Evolutionary conservation across 92 coral and sea anemone species (phyloP).

Genomic region (Palythoa heliodiscus): DNA sequence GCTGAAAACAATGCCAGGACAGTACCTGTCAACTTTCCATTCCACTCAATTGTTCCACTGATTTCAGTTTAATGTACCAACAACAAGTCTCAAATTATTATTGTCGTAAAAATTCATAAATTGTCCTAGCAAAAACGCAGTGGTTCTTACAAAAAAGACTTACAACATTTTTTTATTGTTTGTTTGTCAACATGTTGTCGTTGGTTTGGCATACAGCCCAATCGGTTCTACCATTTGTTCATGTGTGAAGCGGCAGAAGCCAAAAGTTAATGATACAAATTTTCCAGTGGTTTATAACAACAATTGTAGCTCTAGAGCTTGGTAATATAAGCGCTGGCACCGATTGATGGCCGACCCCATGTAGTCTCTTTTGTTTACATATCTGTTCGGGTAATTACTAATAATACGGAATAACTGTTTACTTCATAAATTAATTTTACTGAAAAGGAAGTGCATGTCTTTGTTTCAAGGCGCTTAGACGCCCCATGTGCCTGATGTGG

Average conservation of each 20-base stretch:
- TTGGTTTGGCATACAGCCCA: background rate
- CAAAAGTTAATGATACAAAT: background rate
- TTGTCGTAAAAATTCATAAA: no score
- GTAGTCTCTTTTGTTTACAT: background rate
- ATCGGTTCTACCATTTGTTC: background rate
- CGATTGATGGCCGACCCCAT: background rate
- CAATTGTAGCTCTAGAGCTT: background rate
- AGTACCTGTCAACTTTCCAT: no score
- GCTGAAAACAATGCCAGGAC: no score
- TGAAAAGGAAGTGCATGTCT: slow-evolving; percentile 4
- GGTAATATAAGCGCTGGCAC: background rate
- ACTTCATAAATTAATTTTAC: background rate
- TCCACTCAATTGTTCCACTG: no score
- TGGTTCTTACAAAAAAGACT: no score
- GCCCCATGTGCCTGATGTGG: background rate
- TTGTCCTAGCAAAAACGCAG: no score
- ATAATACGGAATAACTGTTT: background rate
- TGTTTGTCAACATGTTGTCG: background rate
- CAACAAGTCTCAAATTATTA: no score
- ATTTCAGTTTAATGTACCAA: no score
- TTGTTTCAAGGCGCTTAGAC: background rate
- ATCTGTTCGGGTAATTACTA: background rate
- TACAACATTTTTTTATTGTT: no score
- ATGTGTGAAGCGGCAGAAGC: no score
- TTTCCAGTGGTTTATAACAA: background rate